phyloP scores from a whole-genome alignment of 2,113 vertebrate species.

The Halcyon malimbica region DNA sequence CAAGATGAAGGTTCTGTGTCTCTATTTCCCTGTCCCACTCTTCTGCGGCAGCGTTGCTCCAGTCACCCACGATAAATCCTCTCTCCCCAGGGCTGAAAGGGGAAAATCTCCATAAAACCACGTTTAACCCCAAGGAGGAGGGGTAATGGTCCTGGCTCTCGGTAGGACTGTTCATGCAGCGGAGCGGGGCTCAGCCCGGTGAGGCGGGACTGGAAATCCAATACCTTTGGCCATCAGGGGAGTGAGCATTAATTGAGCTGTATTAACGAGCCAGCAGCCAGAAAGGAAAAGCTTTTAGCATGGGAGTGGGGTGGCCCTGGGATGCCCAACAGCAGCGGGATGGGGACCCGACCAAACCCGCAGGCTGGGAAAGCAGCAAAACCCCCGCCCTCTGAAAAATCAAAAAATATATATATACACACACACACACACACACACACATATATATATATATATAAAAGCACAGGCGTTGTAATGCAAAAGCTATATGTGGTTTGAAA shows the following conservation, averaged over 20 bases:
- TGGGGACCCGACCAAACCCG: background rate
- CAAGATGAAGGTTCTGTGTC: background rate
- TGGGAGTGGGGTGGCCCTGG: fast-evolving
- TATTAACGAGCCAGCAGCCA: background rate
- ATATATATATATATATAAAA: background rate
- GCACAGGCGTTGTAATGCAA: background rate
- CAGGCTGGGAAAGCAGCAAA: background rate
- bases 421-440: background rate
- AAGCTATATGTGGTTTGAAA: slow-evolving; percentile 55
- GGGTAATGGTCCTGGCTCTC: background rate
- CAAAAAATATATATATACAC: background rate
- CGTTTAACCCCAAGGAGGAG: background rate
- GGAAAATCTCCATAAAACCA: background rate
- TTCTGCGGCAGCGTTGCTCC: background rate
- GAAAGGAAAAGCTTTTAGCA: background rate
- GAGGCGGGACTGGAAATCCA: background rate
- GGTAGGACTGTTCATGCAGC: background rate
- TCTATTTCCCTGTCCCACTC: fast-evolving
- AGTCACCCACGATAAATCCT: background rate
- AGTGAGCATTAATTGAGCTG: slow-evolving; percentile 5
- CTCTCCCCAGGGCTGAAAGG: background rate
- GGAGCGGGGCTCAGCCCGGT: fast-evolving
- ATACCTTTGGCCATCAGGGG: background rate
- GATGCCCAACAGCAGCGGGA: fast-evolving
- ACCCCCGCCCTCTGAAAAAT: background rate